Evolutionary conservation across 2,888 invertebrate species (phyloP), one percentile per base, ranked within the genome.

Genomic region (Tipula lateralis): DNA sequence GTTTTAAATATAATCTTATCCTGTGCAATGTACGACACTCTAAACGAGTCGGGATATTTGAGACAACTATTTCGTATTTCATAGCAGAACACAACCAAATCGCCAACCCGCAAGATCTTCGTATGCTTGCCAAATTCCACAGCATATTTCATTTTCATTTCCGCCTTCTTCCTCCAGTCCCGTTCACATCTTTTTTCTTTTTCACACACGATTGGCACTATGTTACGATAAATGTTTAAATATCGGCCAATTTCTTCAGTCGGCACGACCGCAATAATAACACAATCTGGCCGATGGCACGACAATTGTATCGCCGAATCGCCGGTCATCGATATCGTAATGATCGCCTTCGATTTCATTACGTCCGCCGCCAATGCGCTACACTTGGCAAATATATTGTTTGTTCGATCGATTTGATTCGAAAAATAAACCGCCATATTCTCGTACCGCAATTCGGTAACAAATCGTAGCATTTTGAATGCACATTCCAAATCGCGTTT

Each of bases 51-150:
- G 19, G 66, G 66, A 66, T 66, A 66, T 66, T 66, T 66, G 1
- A 66, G 24, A 24, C 66, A 66, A 66, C 66, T 66, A 12, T 66
- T 66, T 7, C 66, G 66, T 24, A 66, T 66, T 82, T 82, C 82
- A 24, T 30, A 82, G 32, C 82, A 82, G 19, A 82, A 82, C 9
- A 82, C 82, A 5, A 82, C 82, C 30, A 82, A 82, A 82, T 82
- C 82, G 2, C 82, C 82, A 30, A 82, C n/a, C 1, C 6, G n/a
- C n/a, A 82, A n/a, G 5, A 29, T 6, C n/a, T 82, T 29, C 30
- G 82, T 16, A 0, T 1, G 13, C 30, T 30, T 82, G 1, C 82
- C 82, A 82, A 82, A 82, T 13, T 13, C 29, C 0, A 82, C 82
- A 12, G 82, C 82, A 32, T 3, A 82, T 32, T 82, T 82, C 82